Conservation (phyloP, 2,888 invertebrate genomes). For the Diloba caeruleocephala region DNA sequence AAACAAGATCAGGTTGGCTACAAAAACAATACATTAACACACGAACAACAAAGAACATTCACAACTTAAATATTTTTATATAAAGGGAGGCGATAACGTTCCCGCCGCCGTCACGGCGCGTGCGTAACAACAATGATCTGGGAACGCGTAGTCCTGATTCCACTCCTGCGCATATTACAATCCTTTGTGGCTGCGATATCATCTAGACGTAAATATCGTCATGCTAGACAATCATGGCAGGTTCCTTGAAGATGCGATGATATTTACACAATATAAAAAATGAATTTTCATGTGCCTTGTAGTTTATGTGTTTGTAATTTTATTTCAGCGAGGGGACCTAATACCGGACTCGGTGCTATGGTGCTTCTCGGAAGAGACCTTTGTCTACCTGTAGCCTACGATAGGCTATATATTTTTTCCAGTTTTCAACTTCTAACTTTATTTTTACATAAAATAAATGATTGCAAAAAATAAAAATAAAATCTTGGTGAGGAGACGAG, state of each 20-base stretch:
- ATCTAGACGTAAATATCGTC: conserved; percentile 12
- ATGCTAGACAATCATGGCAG: conserved; percentile 6
- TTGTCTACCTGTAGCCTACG: no score
- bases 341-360: no score
- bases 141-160: conserved; percentile 40
- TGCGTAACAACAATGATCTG: conserved; percentile 59
- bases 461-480: no score
- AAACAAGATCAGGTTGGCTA: conserved; percentile 13
- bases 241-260: neutral
- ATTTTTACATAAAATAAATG: no score
- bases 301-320: no score
- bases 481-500: no score
- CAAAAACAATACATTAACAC: conserved; percentile 4
- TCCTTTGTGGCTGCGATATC: conserved; percentile 24
- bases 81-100: conserved; percentile 36
- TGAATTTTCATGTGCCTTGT: no score
- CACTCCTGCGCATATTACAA: conserved; percentile 34
- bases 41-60: conserved; percentile 19
- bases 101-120: conserved; percentile 53
- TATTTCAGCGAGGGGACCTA: no score
- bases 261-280: neutral
- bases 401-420: no score
- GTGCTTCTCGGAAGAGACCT: no score
- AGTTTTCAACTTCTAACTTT: no score
- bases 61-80: conserved; percentile 36